These are phyloP conservation scores for Melanostigma gelatinosum DNA, from an alignment of 2,113 vertebrate genomes.

Conservation along the genomic window DNA sequence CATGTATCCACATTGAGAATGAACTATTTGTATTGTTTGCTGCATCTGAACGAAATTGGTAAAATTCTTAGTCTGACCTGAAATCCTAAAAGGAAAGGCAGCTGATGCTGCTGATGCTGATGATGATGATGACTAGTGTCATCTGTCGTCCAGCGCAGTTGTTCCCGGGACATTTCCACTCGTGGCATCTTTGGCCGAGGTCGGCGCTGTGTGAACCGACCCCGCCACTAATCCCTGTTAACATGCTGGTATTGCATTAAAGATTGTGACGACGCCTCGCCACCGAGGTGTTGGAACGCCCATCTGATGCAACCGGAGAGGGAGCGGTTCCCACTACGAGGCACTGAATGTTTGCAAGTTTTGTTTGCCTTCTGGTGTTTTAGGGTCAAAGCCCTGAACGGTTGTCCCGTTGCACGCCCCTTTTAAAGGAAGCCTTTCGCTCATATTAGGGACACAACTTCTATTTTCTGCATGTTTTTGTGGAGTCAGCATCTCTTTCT, in stretches of 20 bases:
- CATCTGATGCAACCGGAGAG: constrained; percentile 26
- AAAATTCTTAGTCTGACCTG: neutral
- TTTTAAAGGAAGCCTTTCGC: neutral
- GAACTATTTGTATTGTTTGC: neutral
- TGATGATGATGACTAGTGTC: neutral
- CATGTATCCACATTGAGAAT: neutral
- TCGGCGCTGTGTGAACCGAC: constrained; percentile 42
- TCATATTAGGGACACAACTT: neutral
- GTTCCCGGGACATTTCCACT: constrained; percentile 41
- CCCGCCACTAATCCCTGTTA: constrained; percentile 60
- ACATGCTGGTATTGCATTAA: constrained; percentile 66
- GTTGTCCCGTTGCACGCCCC: neutral
- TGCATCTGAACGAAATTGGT: neutral
- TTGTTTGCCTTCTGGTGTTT: neutral
- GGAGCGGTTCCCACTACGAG: neutral
- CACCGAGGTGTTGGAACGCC: constrained; percentile 41
- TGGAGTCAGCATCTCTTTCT: constrained; percentile 8
- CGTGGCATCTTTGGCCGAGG: constrained; percentile 31
- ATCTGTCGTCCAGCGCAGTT: neutral
- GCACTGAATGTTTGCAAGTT: neutral
- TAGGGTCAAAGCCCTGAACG: neutral
- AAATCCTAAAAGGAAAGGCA: constrained; percentile 2
- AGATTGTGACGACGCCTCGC: constrained; percentile 51
- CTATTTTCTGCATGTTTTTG: neutral
- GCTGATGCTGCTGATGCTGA: neutral